Base-by-base conservation (phyloP, 2,113 vertebrate species). In the Tilapia sparmanii region DNA sequence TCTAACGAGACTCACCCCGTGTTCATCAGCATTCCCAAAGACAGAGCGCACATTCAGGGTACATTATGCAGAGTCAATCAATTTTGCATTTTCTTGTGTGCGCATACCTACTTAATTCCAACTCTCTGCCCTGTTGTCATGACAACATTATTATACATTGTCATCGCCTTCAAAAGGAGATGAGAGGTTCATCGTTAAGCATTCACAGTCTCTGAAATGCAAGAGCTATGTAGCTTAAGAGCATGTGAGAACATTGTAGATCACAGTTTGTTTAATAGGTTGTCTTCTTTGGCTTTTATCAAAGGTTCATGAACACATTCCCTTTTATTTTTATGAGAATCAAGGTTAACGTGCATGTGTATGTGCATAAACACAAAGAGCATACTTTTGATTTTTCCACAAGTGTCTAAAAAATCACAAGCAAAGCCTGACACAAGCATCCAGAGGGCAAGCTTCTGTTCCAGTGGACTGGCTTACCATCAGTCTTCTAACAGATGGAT, bases 401-500 rank as follows among this genome's bases (percentile, higher is more conserved):
- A 83, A 78, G 38, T 38, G 83, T 84, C 16, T 61, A 47, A 38
- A 83, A 47, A 42, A 50, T 52, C 6, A 40, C 15, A 76, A 33
- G 73, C 10, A 52, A 4, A 63, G 38, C 31, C n/a, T n/a, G 9
- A 71, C 55, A 50, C 31, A 50, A 26, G 38, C 18, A 59, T 68
- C 22, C 55, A 86, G 66, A 86, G 61, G 55, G 87, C 81, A 80
- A 61, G 81, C 81, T 82, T 90, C 50, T 55, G 84, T 84, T 93
- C 45, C 71, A 71, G 81, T 80, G 85, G 57, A 80, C 85, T 92
- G 92, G 88, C 87, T 87, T 79, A 57, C 80, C 66, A 33, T 95
- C 84, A 87, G 89, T 76, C 83, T 86, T 92, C 61, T 66, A 94
- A 89, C 94, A 95, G 95, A 96, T 96, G 94, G 91, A 85, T 93